Percentiles rank a stretch among this genome's conserved stretches.
Conservation (phyloP, 2,113 vertebrate species). For the Athene cunicularia region DNA sequence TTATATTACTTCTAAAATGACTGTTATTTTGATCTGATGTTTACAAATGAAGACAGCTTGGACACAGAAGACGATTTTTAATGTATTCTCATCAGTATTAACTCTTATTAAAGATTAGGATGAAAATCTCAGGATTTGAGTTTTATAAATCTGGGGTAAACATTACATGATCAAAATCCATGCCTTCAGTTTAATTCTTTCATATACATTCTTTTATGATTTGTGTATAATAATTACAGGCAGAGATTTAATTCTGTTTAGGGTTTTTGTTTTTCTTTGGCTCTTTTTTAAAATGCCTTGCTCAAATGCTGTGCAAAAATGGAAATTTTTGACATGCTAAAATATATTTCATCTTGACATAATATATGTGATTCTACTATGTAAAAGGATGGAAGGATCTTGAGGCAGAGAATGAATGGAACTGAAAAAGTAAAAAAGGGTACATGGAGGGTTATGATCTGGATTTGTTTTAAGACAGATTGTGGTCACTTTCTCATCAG, state of each 20-base stretch:
- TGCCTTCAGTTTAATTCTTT: neutral
- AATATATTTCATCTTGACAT: neutral
- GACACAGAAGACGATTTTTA: neutral
- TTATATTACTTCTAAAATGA: neutral
- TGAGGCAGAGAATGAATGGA: neutral
- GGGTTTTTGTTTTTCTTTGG: neutral
- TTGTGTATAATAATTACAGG: neutral
- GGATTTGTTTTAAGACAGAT: neutral
- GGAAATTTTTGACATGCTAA: neutral
- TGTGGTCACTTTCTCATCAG: neutral
- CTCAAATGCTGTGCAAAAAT: neutral
- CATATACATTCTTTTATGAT: neutral
- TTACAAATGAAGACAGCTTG: neutral
- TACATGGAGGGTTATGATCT: neutral
- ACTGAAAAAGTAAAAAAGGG: neutral
- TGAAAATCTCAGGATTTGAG: slow-evolving; percentile 47
- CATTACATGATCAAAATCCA: neutral
- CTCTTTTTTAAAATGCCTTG: neutral
- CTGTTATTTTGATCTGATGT: neutral
- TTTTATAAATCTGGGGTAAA: neutral
- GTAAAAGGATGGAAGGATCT: neutral
- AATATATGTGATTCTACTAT: neutral
- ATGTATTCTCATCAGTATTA: neutral
- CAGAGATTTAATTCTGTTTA: neutral
- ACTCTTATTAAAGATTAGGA: slow-evolving; percentile 22